phyloP scores from a whole-genome alignment of 2,113 vertebrate species.

The Thalassoma bifasciatum region DNA sequence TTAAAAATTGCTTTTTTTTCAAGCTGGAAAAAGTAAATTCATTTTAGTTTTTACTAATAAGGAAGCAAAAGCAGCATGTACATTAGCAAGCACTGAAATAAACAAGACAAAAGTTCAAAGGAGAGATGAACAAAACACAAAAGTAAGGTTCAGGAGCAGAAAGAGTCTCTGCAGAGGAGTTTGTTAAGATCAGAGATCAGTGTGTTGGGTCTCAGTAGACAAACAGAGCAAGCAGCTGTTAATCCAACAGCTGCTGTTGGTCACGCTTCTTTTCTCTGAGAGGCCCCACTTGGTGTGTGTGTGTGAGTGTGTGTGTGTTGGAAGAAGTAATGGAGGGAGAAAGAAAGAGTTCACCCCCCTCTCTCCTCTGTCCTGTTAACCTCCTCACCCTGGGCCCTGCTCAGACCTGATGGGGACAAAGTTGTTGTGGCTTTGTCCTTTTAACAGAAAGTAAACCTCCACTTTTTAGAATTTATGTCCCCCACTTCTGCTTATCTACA shows the following conservation, averaged over 20 bases:
- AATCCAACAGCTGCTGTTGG: constrained; percentile 74
- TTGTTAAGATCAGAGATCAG: constrained; percentile 18
- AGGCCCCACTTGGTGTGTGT: constrained; percentile 31
- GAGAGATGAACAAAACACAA: too few relatives aligned
- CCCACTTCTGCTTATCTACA: too few relatives aligned
- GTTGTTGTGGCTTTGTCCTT: neutral
- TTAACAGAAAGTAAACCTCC: too few relatives aligned
- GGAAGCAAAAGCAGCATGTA: too few relatives aligned
- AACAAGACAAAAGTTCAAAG: too few relatives aligned
- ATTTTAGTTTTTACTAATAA: too few relatives aligned
- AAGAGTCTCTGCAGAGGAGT: neutral
- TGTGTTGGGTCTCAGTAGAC: constrained; percentile 33
- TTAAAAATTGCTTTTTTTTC: too few relatives aligned
- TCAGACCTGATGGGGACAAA: neutral
- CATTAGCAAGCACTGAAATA: too few relatives aligned
- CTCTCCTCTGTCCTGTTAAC: constrained; percentile 35
- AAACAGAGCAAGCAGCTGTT: constrained; percentile 66
- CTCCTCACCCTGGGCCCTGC: constrained; percentile 20
- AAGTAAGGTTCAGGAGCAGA: too few relatives aligned
- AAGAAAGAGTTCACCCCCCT: constrained; percentile 38
- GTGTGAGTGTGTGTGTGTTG: constrained; percentile 8
- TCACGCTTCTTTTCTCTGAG: constrained; percentile 58
- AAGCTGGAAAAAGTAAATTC: too few relatives aligned
- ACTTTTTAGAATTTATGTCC: too few relatives aligned
- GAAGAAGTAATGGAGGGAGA: neutral